phyloP scores from a whole-genome alignment of 1,140 invertebrate species.

The Littorina saxatilis region DNA sequence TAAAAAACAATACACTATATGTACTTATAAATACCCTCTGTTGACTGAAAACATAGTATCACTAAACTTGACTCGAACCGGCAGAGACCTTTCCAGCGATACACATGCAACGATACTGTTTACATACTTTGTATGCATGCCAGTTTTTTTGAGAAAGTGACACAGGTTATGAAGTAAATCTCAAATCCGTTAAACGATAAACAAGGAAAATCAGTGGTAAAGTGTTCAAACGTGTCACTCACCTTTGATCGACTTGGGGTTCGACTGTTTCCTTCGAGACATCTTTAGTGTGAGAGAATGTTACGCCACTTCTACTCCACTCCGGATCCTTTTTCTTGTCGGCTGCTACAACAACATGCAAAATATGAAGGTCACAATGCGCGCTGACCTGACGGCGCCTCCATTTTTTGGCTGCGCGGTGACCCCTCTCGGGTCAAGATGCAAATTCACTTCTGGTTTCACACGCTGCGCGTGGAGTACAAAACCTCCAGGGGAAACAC shows the following conservation, averaged over 20 bases:
- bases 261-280: conserved; percentile 83
- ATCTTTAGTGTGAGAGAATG: conserved; percentile 72
- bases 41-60: too few relatives aligned
- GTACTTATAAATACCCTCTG: too few relatives aligned
- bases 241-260: conserved; percentile 83
- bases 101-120: too few relatives aligned
- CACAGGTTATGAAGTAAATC: too few relatives aligned
- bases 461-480: conserved; percentile 11
- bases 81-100: too few relatives aligned
- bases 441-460: conserved; percentile 36
- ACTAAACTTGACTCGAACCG: too few relatives aligned
- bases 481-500: not conserved
- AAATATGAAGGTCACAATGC: conserved; percentile 42
- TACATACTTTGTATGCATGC: too few relatives aligned
- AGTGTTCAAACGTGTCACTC: too few relatives aligned
- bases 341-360: conserved; percentile 43
- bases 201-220: too few relatives aligned
- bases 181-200: too few relatives aligned
- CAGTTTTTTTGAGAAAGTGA: too few relatives aligned
- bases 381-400: conserved; percentile 45
- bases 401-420: conserved; percentile 47
- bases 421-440: conserved; percentile 41
- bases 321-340: conserved; percentile 43
- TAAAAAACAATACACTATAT: too few relatives aligned
- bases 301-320: conserved; percentile 42